Evolutionary conservation across 2,113 vertebrate species (phyloP), one percentile per base, ranked within the genome.

Genomic region (Takifugu bimaculatus): DNA sequence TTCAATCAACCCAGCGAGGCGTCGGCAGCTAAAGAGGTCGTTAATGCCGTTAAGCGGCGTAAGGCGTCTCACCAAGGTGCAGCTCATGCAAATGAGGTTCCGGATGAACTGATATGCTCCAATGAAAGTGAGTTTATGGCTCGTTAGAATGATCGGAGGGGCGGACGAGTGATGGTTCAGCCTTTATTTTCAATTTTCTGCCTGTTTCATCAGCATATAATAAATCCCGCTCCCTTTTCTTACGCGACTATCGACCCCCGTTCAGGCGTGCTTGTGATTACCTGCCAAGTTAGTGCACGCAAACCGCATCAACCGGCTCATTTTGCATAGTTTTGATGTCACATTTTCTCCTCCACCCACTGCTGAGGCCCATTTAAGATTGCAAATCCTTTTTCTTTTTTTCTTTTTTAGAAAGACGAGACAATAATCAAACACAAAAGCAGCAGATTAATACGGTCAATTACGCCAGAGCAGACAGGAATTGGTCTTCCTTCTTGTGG

Each of bases 81-180:
- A 51, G 65, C 73, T 54, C 63, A 28, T 74, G 57, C 52, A 80
- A 83, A 85, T 89, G 80, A 69, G 48, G 61, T 75, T 72, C 60
- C 50, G 71, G 68, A 20, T 57, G 64, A 79, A 63, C 65, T 50
- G 58, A 72, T 57, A 43, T 65, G 74, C 65, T 43, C 64, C 68
- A 28, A 45, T 63, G 62, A 64, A 74, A 59, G 49, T 49, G 0
- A 45, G 47, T 66, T 70, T 57, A 63, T 77, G 76, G 57, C 45
- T 65, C 13, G 27, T 53, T 32, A 29, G 68, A 65, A 68, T 70
- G 61, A 70, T 50, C 32, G 48, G 55, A 67, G n/a, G 20, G 57
- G 26, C 60, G 59, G 35, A 78, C 49, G 71, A 68, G 48, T 56
- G 54, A 59, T 53, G 7, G 7, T 62, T 66, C 1, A 13, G 13